phyloP scores from a whole-genome alignment of 2,888 invertebrate genomes.

The Drosophila seclusa region DNA sequence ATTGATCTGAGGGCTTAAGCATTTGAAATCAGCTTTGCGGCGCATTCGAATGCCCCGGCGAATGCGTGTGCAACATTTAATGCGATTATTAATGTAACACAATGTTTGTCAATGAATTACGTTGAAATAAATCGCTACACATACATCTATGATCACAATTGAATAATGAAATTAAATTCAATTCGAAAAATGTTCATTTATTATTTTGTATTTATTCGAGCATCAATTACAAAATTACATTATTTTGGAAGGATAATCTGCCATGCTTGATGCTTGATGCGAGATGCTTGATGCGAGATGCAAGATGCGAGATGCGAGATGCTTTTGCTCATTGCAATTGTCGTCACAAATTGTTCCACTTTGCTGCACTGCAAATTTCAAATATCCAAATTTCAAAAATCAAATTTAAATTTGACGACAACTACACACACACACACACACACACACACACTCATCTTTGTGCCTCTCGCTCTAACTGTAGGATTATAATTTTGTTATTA shows the following conservation, averaged over 20 bases:
- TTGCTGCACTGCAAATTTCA: not conserved
- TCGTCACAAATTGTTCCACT: not conserved
- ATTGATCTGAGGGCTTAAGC: not conserved
- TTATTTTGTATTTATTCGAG: not conserved
- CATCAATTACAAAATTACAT: not conserved
- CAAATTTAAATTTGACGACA: not conserved
- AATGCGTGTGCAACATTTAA: not conserved
- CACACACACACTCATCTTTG: too few relatives aligned
- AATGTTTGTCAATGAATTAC: constrained; percentile 16
- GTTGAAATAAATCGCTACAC: constrained; percentile 9
- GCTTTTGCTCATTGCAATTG: not conserved
- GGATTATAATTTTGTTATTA: too few relatives aligned
- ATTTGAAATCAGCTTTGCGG: not conserved
- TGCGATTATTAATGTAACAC: not conserved
- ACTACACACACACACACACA: not conserved
- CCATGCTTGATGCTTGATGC: not conserved
- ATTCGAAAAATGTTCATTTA: constrained; percentile 2
- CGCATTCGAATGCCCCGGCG: not conserved
- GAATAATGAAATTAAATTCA: constrained; percentile 24
- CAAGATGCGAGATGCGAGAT: too few relatives aligned
- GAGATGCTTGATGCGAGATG: too few relatives aligned
- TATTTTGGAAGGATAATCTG: not conserved
- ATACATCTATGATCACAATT: not conserved
- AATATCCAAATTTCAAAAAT: constrained; percentile 11
- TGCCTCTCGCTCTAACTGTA: too few relatives aligned